Base-by-base conservation (phyloP, 2,113 vertebrate species). In the Tachuris rubrigastra region DNA sequence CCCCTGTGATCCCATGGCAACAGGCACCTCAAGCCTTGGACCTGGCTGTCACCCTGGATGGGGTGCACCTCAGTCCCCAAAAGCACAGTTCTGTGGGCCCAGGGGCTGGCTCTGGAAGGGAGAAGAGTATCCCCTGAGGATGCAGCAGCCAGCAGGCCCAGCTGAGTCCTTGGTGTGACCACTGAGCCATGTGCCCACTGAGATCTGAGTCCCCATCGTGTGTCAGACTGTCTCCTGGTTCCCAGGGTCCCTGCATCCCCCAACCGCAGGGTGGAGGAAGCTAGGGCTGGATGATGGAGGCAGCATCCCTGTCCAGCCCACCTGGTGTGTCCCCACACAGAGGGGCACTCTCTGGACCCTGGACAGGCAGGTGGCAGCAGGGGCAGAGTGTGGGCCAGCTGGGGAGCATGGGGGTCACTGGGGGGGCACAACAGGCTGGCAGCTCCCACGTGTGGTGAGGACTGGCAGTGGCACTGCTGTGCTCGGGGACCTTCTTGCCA, bases 261-360 rank as follows among this genome's bases (percentile, higher is more conserved):
- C 1, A 1, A 16, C 33, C 5, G 1, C 4, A 20, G n/a, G 18
- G 39, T 1, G 1, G 56, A 85, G 42, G 56, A 69, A 82, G 10
- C n/a, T 6, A 2, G 30, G 49, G 24, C 42, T 3, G 1, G 1
- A 0, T 47, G 33, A 42, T 9, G 33, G 35, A 72, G 27, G 35
- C 42, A 80, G 58, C 27, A 28, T 6, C 14, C 10, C 0, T 1
- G n/a, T 50, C 41, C 22, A 30, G 41, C 37, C 35, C 65, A 18
- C 4, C 4, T 1, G 2, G 19, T 0, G 1, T 16, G 47, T 75
- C 56, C 58, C 56, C 20, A 2, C 2, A 4, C 31, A 24, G 0
- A 2, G 41, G 25, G 59, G 2, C 24, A 50, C 20, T 0, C 0
- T 63, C 62, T 25, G 2, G 2, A 1, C 12, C 16, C 17, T 0